Evolutionary conservation across 2,797 vertebrate species (phyloP).

Genomic region (Cuniculus paca): DNA sequence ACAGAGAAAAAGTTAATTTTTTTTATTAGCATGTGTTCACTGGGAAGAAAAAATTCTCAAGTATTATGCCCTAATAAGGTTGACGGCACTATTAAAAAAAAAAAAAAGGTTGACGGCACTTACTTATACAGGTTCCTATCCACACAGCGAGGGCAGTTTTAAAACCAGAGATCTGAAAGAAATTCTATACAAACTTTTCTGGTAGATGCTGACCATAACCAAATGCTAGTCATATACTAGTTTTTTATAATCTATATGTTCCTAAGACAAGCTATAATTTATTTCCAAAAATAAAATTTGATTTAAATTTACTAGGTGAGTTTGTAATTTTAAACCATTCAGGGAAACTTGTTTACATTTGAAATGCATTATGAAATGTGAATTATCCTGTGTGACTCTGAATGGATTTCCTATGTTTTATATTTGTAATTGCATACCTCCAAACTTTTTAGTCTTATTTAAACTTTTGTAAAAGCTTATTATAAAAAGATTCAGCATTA

Average conservation of each 20-base stretch:
- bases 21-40: conserved; percentile 41
- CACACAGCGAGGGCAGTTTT: conserved; percentile 29
- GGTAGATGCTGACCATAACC: conserved; percentile 2
- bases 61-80: neutral
- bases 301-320: conserved; percentile 55
- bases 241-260: neutral
- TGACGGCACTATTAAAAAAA: neutral
- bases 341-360: conserved; percentile 15
- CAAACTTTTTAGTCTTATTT: conserved; percentile 30
- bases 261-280: conserved; percentile 37
- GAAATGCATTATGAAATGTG: conserved; percentile 44
- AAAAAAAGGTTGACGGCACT: neutral
- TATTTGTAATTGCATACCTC: conserved; percentile 3
- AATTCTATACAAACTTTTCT: conserved; percentile 53
- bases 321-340: conserved; percentile 61
- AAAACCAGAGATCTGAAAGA: conserved; percentile 45
- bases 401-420: conserved; percentile 38
- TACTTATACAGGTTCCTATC: conserved; percentile 40
- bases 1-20: conserved; percentile 35
- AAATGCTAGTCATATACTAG: neutral
- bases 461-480: conserved; percentile 43
- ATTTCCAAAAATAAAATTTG: conserved; percentile 63
- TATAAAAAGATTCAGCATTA: neutral
- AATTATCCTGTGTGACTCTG: conserved; percentile 28
- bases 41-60: neutral